A percentile compares a stretch with the other conserved stretches of the same genome.
Conservation (phyloP, 1,140 invertebrate species). For the Helicoverpa zea region DNA sequence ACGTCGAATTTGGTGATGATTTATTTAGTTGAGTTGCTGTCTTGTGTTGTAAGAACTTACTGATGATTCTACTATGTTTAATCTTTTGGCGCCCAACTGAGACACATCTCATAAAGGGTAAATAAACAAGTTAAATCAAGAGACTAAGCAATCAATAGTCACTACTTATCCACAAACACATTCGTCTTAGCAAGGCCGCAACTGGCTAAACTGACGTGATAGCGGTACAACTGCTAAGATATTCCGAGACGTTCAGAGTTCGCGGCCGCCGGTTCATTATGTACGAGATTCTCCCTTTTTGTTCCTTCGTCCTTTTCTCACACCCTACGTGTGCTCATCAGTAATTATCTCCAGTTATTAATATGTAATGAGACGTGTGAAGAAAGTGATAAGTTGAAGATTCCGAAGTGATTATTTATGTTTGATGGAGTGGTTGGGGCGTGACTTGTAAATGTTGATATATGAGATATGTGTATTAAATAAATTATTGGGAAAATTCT, state of each 20-base stretch:
- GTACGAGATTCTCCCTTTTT: slow-evolving; percentile 71
- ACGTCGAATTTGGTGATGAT: slow-evolving; percentile 48
- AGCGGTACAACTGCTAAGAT: slow-evolving; percentile 75
- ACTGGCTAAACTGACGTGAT: slow-evolving; percentile 65
- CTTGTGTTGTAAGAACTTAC: background rate
- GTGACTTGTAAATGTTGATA: background rate
- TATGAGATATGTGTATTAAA: no score
- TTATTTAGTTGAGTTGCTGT: background rate
- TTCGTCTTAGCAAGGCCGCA: slow-evolving; percentile 61
- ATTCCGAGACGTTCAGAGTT: slow-evolving; percentile 77
- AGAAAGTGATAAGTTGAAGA: slow-evolving; percentile 45
- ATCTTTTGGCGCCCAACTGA: no score
- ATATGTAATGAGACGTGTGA: slow-evolving; percentile 34
- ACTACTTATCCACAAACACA: background rate
- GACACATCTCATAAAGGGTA: no score
- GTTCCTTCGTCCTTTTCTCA: slow-evolving; percentile 56
- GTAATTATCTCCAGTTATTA: slow-evolving; percentile 62
- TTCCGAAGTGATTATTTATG: slow-evolving; percentile 26
- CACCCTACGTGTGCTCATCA: slow-evolving; percentile 58
- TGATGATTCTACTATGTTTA: no score
- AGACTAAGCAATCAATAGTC: no score
- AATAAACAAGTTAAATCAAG: no score
- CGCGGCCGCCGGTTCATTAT: slow-evolving; percentile 77
- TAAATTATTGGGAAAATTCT: no score
- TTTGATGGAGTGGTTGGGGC: background rate